Percentiles rank a stretch among this genome's conserved stretches.
Conservation (phyloP, 2,113 vertebrate genomes). For the Platycercus adscitus region DNA sequence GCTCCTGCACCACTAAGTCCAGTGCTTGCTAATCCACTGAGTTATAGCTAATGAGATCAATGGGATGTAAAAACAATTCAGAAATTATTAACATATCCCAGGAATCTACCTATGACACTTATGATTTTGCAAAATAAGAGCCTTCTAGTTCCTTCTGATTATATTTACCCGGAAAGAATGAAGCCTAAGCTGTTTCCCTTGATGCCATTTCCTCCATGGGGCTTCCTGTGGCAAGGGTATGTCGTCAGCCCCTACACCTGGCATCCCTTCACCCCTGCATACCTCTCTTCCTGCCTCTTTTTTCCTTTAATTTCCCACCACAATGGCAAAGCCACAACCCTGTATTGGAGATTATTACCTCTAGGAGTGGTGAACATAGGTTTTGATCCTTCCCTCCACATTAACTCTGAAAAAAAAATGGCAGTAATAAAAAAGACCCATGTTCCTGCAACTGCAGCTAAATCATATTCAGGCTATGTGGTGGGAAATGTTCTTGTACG, state of each 20-base stretch:
- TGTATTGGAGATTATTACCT: not conserved
- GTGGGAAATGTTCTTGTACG: not conserved
- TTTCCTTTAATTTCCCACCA: not conserved
- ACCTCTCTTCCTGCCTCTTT: not conserved
- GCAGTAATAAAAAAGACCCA: not conserved
- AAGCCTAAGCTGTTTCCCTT: not conserved
- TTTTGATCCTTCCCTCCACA: not conserved
- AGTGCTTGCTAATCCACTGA: not conserved
- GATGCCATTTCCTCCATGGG: not conserved
- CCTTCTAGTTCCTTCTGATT: not conserved
- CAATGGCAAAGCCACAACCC: not conserved
- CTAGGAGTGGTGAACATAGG: not conserved
- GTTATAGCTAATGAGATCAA: not conserved
- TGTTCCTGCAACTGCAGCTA: not conserved
- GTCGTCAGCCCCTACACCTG: not conserved
- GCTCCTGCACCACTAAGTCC: not conserved
- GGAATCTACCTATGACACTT: not conserved
- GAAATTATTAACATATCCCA: not conserved
- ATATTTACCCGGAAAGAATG: not conserved
- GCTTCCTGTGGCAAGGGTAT: not conserved
- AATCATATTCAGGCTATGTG: not conserved
- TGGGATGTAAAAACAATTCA: not conserved
- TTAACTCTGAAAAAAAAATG: not conserved
- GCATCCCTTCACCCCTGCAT: not conserved
- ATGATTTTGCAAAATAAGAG: not conserved